These are phyloP conservation scores for Antechinus flavipes DNA, from an alignment of 2,113 vertebrate genomes.

Conservation along the genomic window DNA sequence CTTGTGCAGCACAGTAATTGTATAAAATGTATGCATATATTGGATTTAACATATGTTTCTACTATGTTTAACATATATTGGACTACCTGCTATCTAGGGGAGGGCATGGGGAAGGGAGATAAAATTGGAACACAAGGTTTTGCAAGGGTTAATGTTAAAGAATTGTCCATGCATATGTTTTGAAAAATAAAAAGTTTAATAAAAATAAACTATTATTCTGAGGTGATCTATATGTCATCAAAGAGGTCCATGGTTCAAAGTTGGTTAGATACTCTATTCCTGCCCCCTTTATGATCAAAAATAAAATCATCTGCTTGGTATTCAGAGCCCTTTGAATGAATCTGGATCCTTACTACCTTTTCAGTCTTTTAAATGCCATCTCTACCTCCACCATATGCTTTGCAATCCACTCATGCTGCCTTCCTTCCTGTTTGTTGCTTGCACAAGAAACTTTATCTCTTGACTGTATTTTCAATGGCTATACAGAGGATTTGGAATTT, in stretches of 20 bases:
- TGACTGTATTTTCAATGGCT: not conserved
- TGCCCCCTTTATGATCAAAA: not conserved
- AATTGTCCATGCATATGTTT: too few relatives aligned
- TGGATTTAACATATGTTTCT: too few relatives aligned
- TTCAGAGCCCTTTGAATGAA: not conserved
- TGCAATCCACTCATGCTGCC: not conserved
- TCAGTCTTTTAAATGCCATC: not conserved
- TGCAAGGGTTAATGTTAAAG: too few relatives aligned
- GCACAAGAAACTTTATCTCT: not conserved
- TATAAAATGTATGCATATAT: too few relatives aligned
- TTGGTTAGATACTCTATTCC: not conserved
- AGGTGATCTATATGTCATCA: not conserved
- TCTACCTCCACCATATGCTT: not conserved
- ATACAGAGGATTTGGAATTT: not conserved
- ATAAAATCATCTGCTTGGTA: not conserved
- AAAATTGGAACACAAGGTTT: too few relatives aligned
- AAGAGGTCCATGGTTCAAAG: not conserved
- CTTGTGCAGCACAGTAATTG: too few relatives aligned
- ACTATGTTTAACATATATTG: too few relatives aligned
- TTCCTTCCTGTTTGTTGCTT: not conserved
- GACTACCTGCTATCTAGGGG: too few relatives aligned
- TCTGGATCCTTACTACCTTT: not conserved
- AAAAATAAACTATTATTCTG: not conserved
- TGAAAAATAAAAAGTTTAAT: too few relatives aligned
- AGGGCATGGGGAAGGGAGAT: too few relatives aligned